Conservation (phyloP, 2,113 vertebrate species). For the Pungitius pungitius region DNA sequence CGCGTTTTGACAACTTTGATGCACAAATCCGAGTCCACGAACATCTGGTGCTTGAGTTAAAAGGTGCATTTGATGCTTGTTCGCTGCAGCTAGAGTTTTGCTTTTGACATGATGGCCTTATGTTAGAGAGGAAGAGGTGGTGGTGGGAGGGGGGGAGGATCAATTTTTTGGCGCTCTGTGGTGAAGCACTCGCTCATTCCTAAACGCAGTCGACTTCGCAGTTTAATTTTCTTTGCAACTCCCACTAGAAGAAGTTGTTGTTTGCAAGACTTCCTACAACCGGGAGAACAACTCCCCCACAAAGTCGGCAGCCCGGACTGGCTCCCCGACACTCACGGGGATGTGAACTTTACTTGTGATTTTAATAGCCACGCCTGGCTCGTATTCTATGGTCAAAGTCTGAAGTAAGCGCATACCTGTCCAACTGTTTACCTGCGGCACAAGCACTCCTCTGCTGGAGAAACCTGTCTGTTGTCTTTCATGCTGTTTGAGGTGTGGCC, state of each 20-base stretch:
- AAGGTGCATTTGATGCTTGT: constrained; percentile 11
- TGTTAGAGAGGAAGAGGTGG: constrained; percentile 9
- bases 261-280: constrained; percentile 43
- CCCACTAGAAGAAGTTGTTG: constrained; percentile 31
- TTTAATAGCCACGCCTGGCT: constrained; percentile 37
- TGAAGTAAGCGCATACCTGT: constrained; percentile 62
- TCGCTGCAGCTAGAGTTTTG: constrained; percentile 7
- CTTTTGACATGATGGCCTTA: constrained; percentile 1
- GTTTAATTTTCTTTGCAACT: constrained; percentile 48
- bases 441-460: constrained; percentile 61
- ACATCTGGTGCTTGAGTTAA: neutral
- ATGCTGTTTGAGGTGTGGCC: constrained; percentile 74
- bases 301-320: constrained; percentile 33
- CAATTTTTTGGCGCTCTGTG: constrained; percentile 4
- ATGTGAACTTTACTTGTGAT: constrained; percentile 49
- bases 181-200: constrained; percentile 13
- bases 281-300: constrained; percentile 39
- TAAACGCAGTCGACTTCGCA: constrained; percentile 27
- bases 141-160: neutral
- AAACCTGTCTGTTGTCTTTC: constrained; percentile 71
- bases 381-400: constrained; percentile 69
- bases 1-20: neutral
- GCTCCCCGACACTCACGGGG: constrained; percentile 24
- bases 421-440: constrained; percentile 58
- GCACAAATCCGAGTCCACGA: too few species aligned